phyloP scores from a whole-genome alignment of 2,888 invertebrate genomes.

The Pristionchus entomophagus region DNA sequence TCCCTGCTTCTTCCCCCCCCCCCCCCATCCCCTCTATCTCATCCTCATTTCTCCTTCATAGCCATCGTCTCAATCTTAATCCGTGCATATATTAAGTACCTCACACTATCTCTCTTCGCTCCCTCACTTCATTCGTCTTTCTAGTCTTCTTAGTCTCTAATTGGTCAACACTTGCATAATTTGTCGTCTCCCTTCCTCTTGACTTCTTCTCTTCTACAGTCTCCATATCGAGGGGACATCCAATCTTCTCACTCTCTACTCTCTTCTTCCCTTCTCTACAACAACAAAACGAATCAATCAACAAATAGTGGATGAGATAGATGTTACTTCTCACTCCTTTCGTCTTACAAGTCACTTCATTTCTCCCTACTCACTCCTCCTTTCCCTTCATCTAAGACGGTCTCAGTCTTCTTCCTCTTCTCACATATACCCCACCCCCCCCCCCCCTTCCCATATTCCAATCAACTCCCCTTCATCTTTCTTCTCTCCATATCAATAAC shows the following conservation, averaged over 20 bases:
- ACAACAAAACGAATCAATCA: too few relatives aligned
- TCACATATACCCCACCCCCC: too few relatives aligned
- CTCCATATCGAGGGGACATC: too few relatives aligned
- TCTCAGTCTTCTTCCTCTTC: background rate
- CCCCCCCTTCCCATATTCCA: too few relatives aligned
- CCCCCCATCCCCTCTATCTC: background rate
- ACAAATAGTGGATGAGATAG: too few relatives aligned
- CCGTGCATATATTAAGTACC: background rate
- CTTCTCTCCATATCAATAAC: too few relatives aligned
- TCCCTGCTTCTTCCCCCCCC: background rate
- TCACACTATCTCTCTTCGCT: background rate
- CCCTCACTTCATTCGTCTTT: background rate
- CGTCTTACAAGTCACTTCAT: background rate
- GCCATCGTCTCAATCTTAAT: background rate
- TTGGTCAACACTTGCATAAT: background rate
- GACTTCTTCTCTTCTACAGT: background rate
- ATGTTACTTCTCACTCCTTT: background rate
- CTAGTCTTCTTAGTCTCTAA: background rate
- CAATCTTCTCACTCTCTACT: too few relatives aligned
- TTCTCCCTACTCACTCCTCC: background rate
- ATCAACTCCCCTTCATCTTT: too few relatives aligned
- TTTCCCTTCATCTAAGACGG: background rate
- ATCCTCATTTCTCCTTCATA: background rate
- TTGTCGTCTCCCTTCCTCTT: background rate
- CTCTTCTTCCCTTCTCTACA: too few relatives aligned